Conservation (phyloP, 53 echinoderm and acorn worm genomes). For the Echinometra lucunter region DNA sequence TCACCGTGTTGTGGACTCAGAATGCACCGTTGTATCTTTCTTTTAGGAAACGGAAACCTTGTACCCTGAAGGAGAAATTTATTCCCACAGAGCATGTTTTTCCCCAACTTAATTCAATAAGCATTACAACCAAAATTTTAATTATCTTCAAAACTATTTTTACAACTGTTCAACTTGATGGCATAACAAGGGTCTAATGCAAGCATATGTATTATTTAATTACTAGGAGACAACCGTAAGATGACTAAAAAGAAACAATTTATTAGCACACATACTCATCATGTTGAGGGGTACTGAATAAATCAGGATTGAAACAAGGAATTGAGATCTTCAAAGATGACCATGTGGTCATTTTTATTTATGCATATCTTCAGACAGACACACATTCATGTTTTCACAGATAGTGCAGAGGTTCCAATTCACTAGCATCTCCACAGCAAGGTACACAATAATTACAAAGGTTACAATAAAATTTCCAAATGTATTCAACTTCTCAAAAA, state of each 20-base stretch:
- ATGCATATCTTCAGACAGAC: constrained; percentile 73
- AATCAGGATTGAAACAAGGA: not conserved
- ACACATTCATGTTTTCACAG: constrained; percentile 40
- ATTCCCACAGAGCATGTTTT: too few species aligned
- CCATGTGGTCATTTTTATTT: constrained; percentile 57
- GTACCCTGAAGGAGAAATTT: too few species aligned
- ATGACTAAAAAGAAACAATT: not conserved
- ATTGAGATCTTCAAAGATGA: constrained; percentile 10
- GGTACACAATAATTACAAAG: constrained; percentile 30
- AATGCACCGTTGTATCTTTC: too few species aligned
- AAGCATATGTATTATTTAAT: not conserved
- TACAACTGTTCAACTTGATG: not conserved
- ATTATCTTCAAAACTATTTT: not conserved
- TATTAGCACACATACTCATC: not conserved
- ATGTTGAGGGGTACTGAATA: not conserved
- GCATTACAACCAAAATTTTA: not conserved
- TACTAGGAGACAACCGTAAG: not conserved
- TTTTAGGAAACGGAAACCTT: too few species aligned
- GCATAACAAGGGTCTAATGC: not conserved
- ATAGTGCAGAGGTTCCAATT: constrained; percentile 15
- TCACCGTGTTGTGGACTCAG: too few species aligned
- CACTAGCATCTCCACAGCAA: constrained; percentile 49
- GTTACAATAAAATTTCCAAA: constrained; percentile 2
- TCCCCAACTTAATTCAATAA: too few species aligned
- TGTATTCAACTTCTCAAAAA: not conserved